A percentile compares a stretch with the other conserved stretches of the same genome.
Evolutionary conservation across 2,113 vertebrate species (phyloP).

Genomic region (Psettodes erumei): DNA sequence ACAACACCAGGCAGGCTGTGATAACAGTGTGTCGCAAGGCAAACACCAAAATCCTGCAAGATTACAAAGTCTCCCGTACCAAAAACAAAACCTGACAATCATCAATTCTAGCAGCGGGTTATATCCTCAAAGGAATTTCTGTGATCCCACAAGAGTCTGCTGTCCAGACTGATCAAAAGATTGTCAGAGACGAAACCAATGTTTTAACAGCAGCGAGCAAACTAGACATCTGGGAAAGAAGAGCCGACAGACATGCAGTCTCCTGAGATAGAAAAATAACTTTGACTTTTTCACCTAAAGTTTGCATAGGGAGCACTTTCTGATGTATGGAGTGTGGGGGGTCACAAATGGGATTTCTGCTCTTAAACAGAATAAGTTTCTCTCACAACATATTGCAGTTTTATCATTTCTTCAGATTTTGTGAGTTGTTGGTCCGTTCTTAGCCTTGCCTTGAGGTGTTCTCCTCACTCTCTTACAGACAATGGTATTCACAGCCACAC

Average conservation of each 20-base stretch:
- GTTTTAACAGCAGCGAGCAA: no score
- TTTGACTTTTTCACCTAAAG: no score
- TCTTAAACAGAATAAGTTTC: no score
- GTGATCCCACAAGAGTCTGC: neutral
- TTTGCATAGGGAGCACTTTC: no score
- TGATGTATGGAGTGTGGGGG: no score
- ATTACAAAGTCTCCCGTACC: neutral
- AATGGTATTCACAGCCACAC: constrained; percentile 29
- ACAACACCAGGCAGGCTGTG: neutral
- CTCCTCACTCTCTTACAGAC: constrained; percentile 7
- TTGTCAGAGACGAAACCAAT: neutral
- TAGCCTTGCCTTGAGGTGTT: neutral
- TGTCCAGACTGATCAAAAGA: neutral
- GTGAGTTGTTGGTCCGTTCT: no score
- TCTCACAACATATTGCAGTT: no score
- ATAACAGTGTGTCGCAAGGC: neutral
- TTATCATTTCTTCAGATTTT: no score
- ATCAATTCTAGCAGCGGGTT: neutral
- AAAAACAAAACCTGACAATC: neutral
- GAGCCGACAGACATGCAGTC: no score
- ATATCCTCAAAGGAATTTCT: neutral
- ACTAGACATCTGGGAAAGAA: no score
- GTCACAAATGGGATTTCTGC: no score
- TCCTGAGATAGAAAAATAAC: no score
- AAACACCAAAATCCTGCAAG: neutral